Base-by-base conservation (phyloP, 2,888 invertebrate species). In the Caenorhabditis sp. region DNA sequence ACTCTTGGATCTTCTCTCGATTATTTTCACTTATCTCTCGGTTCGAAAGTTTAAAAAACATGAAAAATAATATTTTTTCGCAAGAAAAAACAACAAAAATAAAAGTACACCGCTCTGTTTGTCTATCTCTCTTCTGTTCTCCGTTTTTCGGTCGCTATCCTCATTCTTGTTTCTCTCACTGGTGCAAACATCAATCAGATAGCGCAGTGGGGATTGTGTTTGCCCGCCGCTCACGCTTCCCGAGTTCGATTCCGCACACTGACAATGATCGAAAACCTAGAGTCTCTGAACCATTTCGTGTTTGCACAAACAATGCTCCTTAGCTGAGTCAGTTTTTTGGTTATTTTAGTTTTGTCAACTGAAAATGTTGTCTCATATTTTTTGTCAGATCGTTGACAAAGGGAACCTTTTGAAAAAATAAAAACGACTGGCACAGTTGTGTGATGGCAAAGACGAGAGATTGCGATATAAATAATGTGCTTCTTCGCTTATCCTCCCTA, bases 271-370 rank as follows among this genome's bases (percentile, higher is more conserved):
- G 59, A 59, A n/a, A 59, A 27, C 37, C 59, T 37, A 37, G 59
- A 59, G 49, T 59, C 59, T 49, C 37, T 59, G 43, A 59, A 59
- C 59, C 49, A 59, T 49, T 49, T 59, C 59, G 49, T 49, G 59
- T 59, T 59, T 59, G 59, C 24, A 59, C 59, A 49, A 59, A 43
- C 59, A 23, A 58, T 24, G 57, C 57, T 58, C 57, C 19, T 55
- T 24, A 17, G 8, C 36, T 54, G 50, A 62, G 36, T 37, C 36
- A 55, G 43, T 43, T 43, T 43, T 43, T 43, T 43, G 12, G 43
- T 43, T 43, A 12, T 43, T 43, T 2, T 17, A 12, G 43, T 12
- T 43, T 43, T 5, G 12, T 43, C 14, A 43, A 43, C 17, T 43
- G 43, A 43, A 43, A 17, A 43, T 43, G 14, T n/a, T n/a, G n/a